Base-by-base conservation (phyloP, 2,888 invertebrate species). In the Aporophyla nigra region DNA sequence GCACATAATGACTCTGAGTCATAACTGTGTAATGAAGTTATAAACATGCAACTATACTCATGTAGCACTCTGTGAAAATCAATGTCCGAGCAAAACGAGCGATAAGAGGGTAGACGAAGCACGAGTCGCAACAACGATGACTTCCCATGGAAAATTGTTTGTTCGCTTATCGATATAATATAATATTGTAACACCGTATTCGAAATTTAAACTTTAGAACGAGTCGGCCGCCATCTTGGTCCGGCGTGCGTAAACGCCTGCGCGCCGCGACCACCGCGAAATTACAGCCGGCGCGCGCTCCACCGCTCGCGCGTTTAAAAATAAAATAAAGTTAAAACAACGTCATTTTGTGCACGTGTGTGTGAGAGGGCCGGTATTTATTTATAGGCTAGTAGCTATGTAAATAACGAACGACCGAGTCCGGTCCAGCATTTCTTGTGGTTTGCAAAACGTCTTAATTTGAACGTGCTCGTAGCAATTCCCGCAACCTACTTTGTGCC, bases 251-350 rank as follows among this genome's bases (percentile, higher is more conserved):
- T 95, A 94, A 94, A 96, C 96, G 96, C 95, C 95, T 95, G 94
- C 95, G 95, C 96, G 94, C 94, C 92, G 94, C 95, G 95, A 95
- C 93, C 94, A 94, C 93, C 96, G 96, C 96, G 95, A 96, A 96
- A 96, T 96, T 96, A 96, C 96, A 96, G 93, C 91, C 94, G 86
- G 95, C 92, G 93, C 92, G 94, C 92, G 91, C 92, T 92, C 94
- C 91, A 90, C 93, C 93, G 94, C 94, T 93, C 91, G 93, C 93
- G 92, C 91, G 96, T 94, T 95, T 96, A 96, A 96, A 96, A 96
- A 96, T 96, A 96, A 96, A 96, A 96, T 96, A 96, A 96, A 96
- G 94, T 95, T 95, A 95, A 96, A 95, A 96, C 96, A 95, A 94
- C 96, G 96, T 95, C 95, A 96, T 94, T 93, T 94, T 95, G 93